phyloP scores from a whole-genome alignment of 35 echinoderm and acorn worm species.

The Ophioderma brevispina region DNA sequence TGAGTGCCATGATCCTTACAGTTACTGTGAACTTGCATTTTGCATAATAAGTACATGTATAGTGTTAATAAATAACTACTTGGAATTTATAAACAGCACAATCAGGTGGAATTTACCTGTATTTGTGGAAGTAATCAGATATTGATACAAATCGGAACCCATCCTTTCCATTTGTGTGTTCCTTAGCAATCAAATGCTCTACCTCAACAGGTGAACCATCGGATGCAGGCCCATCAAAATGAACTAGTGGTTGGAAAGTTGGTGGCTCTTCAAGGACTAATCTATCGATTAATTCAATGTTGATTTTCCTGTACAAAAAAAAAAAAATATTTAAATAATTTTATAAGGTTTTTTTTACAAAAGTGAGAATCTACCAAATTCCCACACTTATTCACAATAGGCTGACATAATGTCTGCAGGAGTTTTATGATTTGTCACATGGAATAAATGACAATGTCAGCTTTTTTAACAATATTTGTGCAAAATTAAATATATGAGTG shows the following conservation, averaged over 20 bases:
- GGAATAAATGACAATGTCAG: background rate
- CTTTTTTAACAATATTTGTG: background rate
- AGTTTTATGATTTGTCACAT: background rate
- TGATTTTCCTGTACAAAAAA: background rate
- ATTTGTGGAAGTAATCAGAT: slow-evolving; percentile 30
- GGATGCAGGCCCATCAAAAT: background rate
- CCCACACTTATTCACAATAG: background rate
- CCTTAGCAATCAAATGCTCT: background rate
- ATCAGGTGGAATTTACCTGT: slow-evolving; percentile 14
- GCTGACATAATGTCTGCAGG: background rate
- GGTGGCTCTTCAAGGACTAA: background rate
- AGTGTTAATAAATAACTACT: background rate
- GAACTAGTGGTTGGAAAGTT: background rate
- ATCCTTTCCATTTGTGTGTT: background rate
- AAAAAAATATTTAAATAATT: background rate
- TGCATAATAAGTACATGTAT: background rate
- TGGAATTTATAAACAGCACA: background rate
- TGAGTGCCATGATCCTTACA: background rate
- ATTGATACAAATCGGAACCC: slow-evolving; percentile 23
- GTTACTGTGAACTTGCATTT: background rate
- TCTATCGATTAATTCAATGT: background rate
- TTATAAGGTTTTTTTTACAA: too few species aligned
- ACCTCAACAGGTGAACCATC: background rate
- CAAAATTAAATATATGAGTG: background rate
- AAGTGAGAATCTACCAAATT: too few species aligned